A percentile compares a stretch with the other conserved stretches of the same genome.
Conservation (phyloP, 2,797 vertebrate genomes). For the Salarias fasciatus region DNA sequence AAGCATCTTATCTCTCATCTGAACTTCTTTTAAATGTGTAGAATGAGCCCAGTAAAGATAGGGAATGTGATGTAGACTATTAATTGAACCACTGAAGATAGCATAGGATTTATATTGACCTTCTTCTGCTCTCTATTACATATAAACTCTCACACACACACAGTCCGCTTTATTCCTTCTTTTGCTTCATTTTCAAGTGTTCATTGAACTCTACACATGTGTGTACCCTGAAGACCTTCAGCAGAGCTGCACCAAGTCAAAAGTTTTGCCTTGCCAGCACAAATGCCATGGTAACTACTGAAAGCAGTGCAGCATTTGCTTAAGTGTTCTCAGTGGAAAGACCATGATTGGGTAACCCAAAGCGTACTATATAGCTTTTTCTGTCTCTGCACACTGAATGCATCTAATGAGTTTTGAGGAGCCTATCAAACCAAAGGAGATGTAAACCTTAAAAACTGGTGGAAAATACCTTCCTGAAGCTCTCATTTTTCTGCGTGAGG, state of each 20-base stretch:
- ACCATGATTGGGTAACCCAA: constrained; percentile 13
- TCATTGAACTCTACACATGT: constrained; percentile 9
- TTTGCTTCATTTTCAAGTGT: not conserved
- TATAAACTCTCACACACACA: not conserved
- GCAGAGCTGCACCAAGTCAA: constrained; percentile 9
- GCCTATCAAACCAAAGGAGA: not conserved
- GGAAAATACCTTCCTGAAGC: not conserved
- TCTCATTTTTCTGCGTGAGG: constrained; percentile 4
- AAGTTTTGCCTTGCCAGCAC: constrained; percentile 23
- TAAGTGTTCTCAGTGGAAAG: constrained; percentile 27
- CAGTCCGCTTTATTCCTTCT: not conserved
- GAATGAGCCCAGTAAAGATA: constrained; percentile 46
- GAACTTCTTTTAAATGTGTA: constrained; percentile 36
- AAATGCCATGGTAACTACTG: constrained; percentile 40
- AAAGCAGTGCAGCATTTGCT: constrained; percentile 30
- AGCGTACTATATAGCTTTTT: constrained; percentile 7
- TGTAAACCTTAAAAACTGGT: not conserved
- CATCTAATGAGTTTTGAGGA: not conserved
- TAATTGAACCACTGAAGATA: constrained; percentile 38
- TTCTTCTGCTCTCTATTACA: constrained; percentile 11
- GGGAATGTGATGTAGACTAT: constrained; percentile 34
- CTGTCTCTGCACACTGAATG: too few species aligned
- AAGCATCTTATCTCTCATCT: constrained; percentile 27
- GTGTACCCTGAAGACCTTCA: constrained; percentile 16
- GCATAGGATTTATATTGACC: constrained; percentile 15